Evolutionary conservation across 2,888 invertebrate species (phyloP).

Genomic region (Hedychridium roseum): DNA sequence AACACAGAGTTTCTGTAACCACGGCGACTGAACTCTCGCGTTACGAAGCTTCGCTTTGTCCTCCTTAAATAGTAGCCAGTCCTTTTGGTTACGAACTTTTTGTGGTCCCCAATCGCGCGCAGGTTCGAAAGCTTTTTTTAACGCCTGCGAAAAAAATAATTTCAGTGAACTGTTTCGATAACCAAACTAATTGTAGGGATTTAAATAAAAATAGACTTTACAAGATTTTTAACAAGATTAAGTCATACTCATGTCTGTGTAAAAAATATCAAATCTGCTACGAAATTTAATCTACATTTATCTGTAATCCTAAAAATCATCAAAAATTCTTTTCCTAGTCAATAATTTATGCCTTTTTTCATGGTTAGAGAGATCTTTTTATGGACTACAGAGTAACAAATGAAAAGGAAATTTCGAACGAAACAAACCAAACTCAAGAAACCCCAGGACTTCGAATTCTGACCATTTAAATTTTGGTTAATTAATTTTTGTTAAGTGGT

Average conservation of each 20-base stretch:
- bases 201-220: background rate
- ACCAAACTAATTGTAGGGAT: background rate
- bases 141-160: slow-evolving; percentile 34
- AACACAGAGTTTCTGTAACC: slow-evolving; percentile 29
- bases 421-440: background rate
- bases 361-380: no score
- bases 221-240: no score
- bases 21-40: slow-evolving; percentile 26
- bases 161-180: no score
- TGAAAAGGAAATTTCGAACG: background rate
- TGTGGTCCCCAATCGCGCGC: slow-evolving; percentile 49
- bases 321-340: no score
- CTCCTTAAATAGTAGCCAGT: slow-evolving; percentile 48
- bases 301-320: no score
- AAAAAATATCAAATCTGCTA: no score
- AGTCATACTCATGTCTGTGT: no score
- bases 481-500: no score
- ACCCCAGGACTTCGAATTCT: no score
- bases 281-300: no score
- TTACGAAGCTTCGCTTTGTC: slow-evolving; percentile 41
- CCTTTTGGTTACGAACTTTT: slow-evolving; percentile 28
- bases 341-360: background rate
- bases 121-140: slow-evolving; percentile 44
- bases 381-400: no score
- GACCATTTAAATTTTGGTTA: no score